Percentiles rank a stretch among this genome's conserved stretches.
These are phyloP conservation scores for Cryptoleucopteryx plumbea DNA, from an alignment of 2,113 vertebrate genomes.

Conservation along the genomic window DNA sequence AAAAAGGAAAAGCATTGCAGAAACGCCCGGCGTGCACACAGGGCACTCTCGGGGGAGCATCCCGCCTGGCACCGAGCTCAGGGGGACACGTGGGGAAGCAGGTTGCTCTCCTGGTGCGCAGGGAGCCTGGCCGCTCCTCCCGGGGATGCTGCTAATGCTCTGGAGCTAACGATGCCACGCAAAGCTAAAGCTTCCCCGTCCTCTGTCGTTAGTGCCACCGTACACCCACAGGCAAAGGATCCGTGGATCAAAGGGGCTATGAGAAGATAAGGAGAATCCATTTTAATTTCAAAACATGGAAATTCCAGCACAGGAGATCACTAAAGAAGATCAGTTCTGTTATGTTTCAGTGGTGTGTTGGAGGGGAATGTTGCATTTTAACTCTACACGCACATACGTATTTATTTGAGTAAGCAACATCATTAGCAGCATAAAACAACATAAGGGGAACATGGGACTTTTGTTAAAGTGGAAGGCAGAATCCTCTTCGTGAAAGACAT, in stretches of 20 bases:
- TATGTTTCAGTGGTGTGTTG: neutral
- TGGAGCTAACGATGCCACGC: constrained; percentile 18
- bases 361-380: constrained; percentile 15
- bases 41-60: neutral
- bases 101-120: accelerated
- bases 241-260: constrained; percentile 62
- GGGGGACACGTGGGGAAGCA: neutral
- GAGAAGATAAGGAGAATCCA: constrained; percentile 68
- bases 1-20: neutral
- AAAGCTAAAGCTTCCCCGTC: constrained; percentile 29
- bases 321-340: constrained; percentile 19
- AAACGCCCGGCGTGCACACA: accelerated
- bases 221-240: constrained; percentile 59
- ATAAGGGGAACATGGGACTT: neutral
- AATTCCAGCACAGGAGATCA: constrained; percentile 57
- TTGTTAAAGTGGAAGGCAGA: constrained; percentile 38
- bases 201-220: constrained; percentile 48
- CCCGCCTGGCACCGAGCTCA: neutral
- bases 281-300: constrained; percentile 66
- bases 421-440: constrained; percentile 13
- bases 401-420: constrained; percentile 6
- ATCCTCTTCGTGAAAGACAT: constrained; percentile 21
- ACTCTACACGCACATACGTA: neutral
- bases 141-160: neutral
- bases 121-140: neutral